Evolutionary conservation across 30 jellyfish, hydroid and myxozoan genomes (phyloP), one percentile per base, ranked within the genome.

Genomic region (Hydractinia echinata): DNA sequence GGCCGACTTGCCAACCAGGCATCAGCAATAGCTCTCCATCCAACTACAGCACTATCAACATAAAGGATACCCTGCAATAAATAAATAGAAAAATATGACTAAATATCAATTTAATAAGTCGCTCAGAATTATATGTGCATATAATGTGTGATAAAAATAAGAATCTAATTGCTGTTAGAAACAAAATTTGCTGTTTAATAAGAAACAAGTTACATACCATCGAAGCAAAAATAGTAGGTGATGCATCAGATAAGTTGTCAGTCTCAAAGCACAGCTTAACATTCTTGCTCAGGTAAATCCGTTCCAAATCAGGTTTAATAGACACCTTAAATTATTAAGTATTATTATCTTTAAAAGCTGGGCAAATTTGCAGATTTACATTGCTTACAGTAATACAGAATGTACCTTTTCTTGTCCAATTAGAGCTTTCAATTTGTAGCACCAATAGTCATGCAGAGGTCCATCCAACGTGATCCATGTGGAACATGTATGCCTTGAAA

Each of bases 391-490:
- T 64, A 64, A 50, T 50, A 71, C 44, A 69, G 39, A 4, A 56
- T 81, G 20, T 52, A 84, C 96, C 91, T 89, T 83, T 83, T 91
- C 90, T 58, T 78, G 90, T 66, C 84, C 95, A 4, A 89, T 54
- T 4, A 89, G 88, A 76, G 90, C 71, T 66, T 81, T 84, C 55
- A 89, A 66, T 76, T 79, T 52, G 48, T 76, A 79, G 66, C 95
- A 84, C 96, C 96, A 89, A 0, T 67, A 67, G 21, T 83, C 94
- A 16, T 82, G 86, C 82, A 89, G 74, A 4, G 96, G 96, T 6
- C 91, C 96, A 81, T 89, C 96, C 60, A 89, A 82, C 54, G 95
- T 83, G n/a, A 89, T 84, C 96, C 96, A 89, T 67, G 91, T 79
- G 64, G 95, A 70, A 19, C 88, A 77, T 20, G 72, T 72, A 61